Evolutionary conservation across 1,140 invertebrate genomes (phyloP).

Genomic region (Acarapis woodi): DNA sequence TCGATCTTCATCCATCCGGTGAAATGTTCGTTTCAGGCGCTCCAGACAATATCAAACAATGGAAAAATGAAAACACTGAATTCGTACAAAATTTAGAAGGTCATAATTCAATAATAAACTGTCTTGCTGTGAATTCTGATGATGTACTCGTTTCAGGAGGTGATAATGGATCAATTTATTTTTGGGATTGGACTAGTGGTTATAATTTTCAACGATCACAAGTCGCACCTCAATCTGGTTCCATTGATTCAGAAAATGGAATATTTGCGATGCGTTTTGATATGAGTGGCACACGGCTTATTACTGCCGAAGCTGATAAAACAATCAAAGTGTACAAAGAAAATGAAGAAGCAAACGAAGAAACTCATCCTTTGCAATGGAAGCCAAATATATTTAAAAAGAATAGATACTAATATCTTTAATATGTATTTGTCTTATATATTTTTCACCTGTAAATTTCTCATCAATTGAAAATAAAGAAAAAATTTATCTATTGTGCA

Average conservation of each 20-base stretch:
- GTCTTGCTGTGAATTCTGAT: conserved; percentile 67
- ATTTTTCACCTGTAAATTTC: too few relatives aligned
- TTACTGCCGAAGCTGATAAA: conserved; percentile 94
- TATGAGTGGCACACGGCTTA: conserved; percentile 61
- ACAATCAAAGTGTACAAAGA: conserved; percentile 98
- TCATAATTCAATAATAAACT: conserved; percentile 92
- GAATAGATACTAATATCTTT: conserved; percentile 52
- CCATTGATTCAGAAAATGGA: conserved; percentile 92
- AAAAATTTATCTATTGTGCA: too few relatives aligned
- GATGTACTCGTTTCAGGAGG: conserved; percentile 89
- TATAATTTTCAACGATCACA: conserved; percentile 87
- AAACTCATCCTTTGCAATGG: conserved; percentile 88
- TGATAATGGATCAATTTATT: conserved; percentile 91
- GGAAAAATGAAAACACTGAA: conserved; percentile 92
- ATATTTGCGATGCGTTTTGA: conserved; percentile 89
- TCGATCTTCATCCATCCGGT: conserved; percentile 64
- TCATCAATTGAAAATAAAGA: too few relatives aligned
- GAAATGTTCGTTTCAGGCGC: conserved; percentile 93
- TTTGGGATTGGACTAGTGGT: conserved; percentile 97
- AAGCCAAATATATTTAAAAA: conserved; percentile 73
- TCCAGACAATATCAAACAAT: conserved; percentile 96
- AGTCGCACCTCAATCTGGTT: conserved; percentile 86
- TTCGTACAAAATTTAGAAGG: conserved; percentile 92
- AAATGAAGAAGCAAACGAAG: conserved; percentile 80
- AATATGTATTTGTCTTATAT: too few relatives aligned